Base-by-base conservation (phyloP, 1,140 invertebrate species). In the Aphaenogaster rudis region DNA sequence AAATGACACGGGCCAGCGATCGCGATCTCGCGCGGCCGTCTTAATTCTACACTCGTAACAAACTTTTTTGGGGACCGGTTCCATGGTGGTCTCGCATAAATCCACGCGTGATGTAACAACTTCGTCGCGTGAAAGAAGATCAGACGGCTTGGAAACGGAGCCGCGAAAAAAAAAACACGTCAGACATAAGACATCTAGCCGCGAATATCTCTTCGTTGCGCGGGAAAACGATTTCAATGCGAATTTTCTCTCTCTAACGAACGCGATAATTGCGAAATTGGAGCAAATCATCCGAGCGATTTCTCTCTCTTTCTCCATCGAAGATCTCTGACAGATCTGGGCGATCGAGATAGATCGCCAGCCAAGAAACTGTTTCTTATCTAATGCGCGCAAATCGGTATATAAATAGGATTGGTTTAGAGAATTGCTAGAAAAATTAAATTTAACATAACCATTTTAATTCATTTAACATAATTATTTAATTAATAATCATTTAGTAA, bases 61-160 rank as follows among this genome's bases (percentile, higher is more conserved):
- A 85, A 88, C 82, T 86, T 39, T 91, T 85, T 91, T 77, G 72
- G 57, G 6, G 90, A 91, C 89, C 90, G 89, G 89, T 91, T 91
- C 72, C 63, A 61, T 67, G 66, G 42, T 79, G 80, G 78, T 91
- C 87, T 81, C 71, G 42, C 89, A 88, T 82, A 72, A 90, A 88
- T 91, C 69, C 84, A 67, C 33, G 64, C 39, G 42, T 91, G 88
- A 91, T 86, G 90, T 91, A 91, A 91, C 78, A 91, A 61, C 7
- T 17, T 4, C 7, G 45, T 69, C 48, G 64, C 79, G 52, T 50
- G 42, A 28, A 28, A 82, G 13, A 82, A 74, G 88, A 86, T 89
- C 54, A 79, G 64, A 84, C 59, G 48, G 57, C 39, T 90, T 36
- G 69, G 57, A 77, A 86, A 90, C 42, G 48, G 28, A 74, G 50